Evolutionary conservation across 2,888 invertebrate species (phyloP).

Genomic region (Palloptera scutellata): DNA sequence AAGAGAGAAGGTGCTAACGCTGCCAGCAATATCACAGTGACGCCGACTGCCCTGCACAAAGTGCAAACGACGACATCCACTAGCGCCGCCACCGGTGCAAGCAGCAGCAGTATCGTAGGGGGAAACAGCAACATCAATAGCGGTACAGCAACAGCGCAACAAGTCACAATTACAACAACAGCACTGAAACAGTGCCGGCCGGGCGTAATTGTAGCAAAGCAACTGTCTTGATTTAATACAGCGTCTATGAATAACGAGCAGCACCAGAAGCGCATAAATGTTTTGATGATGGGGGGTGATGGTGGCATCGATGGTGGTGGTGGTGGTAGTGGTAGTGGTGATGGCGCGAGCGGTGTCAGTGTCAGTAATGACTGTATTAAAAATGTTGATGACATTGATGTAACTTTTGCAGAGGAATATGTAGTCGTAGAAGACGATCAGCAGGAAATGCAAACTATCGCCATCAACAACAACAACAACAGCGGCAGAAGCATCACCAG

Average conservation of each 20-base stretch:
- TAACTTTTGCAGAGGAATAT: not conserved
- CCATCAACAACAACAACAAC: conserved; percentile 29
- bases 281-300: not conserved
- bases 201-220: conserved; percentile 90
- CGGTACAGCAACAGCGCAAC: conserved; percentile 30
- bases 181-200: conserved; percentile 77
- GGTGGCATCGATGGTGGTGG: conserved; percentile 7
- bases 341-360: not conserved
- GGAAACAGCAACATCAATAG: conserved; percentile 31
- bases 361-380: not conserved
- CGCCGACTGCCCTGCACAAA: conserved; percentile 60
- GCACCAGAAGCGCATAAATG: conserved; percentile 22
- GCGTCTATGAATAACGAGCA: conserved; percentile 35
- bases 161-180: conserved; percentile 56
- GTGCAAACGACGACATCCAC: conserved; percentile 50
- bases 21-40: conserved; percentile 42
- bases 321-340: not conserved
- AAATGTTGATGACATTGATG: not conserved
- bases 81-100: conserved; percentile 36
- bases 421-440: not conserved
- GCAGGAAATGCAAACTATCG: conserved; percentile 23
- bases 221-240: conserved; percentile 73
- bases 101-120: conserved; percentile 29
- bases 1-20: conserved; percentile 8
- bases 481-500: not conserved